Conservation (phyloP, 2,888 invertebrate species). For the Parnassius glacialis region DNA sequence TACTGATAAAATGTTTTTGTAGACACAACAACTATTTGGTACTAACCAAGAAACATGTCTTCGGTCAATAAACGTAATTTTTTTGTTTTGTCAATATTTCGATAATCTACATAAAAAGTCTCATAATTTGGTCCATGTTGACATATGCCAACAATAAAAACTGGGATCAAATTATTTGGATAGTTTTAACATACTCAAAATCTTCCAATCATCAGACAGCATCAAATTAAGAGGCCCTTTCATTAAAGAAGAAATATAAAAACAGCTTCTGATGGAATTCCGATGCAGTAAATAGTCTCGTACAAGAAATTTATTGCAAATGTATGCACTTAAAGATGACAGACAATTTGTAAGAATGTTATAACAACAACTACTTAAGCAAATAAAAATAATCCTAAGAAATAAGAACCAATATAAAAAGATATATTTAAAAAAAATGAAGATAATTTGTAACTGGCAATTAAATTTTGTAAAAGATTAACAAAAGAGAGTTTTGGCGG, state of each 20-base stretch:
- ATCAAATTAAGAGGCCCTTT: not conserved
- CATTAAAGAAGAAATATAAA: not conserved
- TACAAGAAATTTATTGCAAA: constrained; percentile 25
- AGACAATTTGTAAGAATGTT: constrained; percentile 4
- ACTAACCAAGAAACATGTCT: too few species aligned
- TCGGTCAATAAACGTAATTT: too few species aligned
- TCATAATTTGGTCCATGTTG: too few species aligned
- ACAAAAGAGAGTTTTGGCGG: too few species aligned
- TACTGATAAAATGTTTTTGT: too few species aligned
- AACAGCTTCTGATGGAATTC: constrained; percentile 16
- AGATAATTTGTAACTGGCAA: constrained; percentile 14
- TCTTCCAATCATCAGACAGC: too few species aligned
- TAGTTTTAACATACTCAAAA: too few species aligned
- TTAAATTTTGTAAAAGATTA: constrained; percentile 7
- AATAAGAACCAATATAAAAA: constrained; percentile 2
- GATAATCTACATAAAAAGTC: too few species aligned
- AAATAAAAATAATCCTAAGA: not conserved
- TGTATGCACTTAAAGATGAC: constrained; percentile 19
- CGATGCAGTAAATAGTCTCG: constrained; percentile 12
- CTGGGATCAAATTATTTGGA: too few species aligned
- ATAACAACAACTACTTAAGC: constrained; percentile 2
- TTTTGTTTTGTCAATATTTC: too few species aligned
- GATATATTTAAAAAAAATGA: not conserved
- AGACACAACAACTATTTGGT: too few species aligned
- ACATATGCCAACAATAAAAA: too few species aligned